These are phyloP conservation scores for Capitulum mitella DNA, from an alignment of 2,888 invertebrate genomes.

Conservation along the genomic window DNA sequence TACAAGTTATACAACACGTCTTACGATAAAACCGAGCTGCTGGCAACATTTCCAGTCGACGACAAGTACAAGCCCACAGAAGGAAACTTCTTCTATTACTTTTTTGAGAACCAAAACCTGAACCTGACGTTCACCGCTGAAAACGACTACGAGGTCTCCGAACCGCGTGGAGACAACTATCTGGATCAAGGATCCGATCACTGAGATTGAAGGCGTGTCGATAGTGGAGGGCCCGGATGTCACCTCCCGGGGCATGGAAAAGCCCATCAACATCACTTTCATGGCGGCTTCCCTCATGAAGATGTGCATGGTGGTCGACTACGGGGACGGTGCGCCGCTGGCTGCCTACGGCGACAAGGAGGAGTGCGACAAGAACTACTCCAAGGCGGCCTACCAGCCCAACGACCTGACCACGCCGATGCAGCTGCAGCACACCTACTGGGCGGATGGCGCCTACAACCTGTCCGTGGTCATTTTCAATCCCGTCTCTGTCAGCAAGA, in stretches of 20 bases:
- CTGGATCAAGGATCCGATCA: neutral
- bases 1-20: neutral
- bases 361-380: neutral
- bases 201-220: neutral
- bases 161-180: neutral
- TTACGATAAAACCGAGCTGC: neutral
- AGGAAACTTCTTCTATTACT: neutral
- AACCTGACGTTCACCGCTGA: neutral
- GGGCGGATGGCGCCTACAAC: neutral
- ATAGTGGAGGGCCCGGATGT: neutral
- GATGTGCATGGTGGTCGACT: constrained; percentile 13
- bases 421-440: neutral
- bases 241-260: neutral
- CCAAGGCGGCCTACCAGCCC: neutral
- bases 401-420: neutral
- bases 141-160: neutral
- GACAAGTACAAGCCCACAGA: neutral
- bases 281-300: too few species aligned
- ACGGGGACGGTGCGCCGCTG: constrained; percentile 2
- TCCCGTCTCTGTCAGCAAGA: neutral
- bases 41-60: neutral
- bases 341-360: constrained; percentile 1
- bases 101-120: neutral
- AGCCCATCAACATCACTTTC: neutral
- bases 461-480: neutral